These are phyloP conservation scores for Myrmophylax atrothorax DNA, from an alignment of 2,113 vertebrate species.

Conservation along the genomic window DNA sequence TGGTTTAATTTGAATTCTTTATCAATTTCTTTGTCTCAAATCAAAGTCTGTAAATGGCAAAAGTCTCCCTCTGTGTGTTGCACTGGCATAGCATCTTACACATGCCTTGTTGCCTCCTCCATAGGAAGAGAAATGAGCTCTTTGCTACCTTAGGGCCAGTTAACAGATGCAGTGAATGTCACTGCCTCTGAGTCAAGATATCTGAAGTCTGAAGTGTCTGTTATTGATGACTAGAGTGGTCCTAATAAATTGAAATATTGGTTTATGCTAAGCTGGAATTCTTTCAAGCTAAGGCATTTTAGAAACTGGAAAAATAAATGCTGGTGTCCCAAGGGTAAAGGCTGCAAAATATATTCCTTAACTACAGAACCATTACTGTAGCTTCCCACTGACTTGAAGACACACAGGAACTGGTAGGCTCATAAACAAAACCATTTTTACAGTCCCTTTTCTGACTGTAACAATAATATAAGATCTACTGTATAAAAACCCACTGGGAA, in stretches of 20 bases:
- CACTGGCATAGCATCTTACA: neutral
- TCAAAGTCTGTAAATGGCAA: neutral
- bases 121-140: neutral
- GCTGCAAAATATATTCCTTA: neutral
- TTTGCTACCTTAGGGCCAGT: neutral
- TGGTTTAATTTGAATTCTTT: neutral
- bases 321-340: neutral
- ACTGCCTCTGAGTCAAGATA: neutral
- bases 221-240: neutral
- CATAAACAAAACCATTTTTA: conserved; percentile 31
- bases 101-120: neutral
- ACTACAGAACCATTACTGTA: neutral
- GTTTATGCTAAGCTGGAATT: neutral
- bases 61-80: neutral
- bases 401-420: neutral
- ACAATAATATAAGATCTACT: conserved; percentile 6
- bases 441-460: neutral
- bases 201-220: neutral
- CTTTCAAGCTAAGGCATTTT: neutral
- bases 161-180: neutral
- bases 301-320: neutral
- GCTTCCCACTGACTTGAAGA: neutral
- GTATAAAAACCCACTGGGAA: neutral
- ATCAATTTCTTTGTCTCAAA: neutral
- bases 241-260: neutral